Evolutionary conservation across 2,888 invertebrate species (phyloP).

Genomic region (Strigamia maritima): DNA sequence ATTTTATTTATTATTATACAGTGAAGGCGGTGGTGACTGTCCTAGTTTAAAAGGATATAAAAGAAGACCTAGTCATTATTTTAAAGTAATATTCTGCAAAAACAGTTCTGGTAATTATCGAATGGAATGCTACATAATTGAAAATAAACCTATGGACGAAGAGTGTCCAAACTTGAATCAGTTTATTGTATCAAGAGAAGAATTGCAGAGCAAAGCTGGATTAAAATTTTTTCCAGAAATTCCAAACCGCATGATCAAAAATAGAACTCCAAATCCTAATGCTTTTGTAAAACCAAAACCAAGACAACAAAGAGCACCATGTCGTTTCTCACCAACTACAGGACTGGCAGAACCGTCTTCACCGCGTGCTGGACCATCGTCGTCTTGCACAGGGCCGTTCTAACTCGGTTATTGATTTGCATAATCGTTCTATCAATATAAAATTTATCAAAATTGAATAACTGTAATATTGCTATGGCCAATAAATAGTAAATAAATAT

Average conservation of each 20-base stretch:
- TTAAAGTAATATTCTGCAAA: background rate
- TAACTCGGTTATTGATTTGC: too few species aligned
- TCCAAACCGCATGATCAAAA: background rate
- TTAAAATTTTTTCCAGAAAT: background rate
- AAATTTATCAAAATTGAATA: too few species aligned
- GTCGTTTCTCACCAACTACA: too few species aligned
- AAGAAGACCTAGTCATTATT: background rate
- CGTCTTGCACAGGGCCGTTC: too few species aligned
- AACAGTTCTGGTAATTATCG: background rate
- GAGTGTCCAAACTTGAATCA: background rate
- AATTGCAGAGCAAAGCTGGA: background rate
- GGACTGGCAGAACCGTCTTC: too few species aligned
- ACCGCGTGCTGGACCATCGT: too few species aligned
- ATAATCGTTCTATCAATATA: too few species aligned
- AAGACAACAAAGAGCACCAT: too few species aligned
- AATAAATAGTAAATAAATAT: too few species aligned
- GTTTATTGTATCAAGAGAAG: background rate
- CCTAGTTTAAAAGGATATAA: background rate
- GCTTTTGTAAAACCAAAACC: conserved; percentile 63
- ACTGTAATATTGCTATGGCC: too few species aligned
- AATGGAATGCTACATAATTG: background rate
- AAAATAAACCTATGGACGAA: background rate
- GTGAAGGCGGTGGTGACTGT: background rate
- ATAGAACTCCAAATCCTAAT: background rate
- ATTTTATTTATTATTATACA: background rate